Evolutionary conservation across 2,797 vertebrate species (phyloP).

Genomic region (Silurus lanzhouensis): DNA sequence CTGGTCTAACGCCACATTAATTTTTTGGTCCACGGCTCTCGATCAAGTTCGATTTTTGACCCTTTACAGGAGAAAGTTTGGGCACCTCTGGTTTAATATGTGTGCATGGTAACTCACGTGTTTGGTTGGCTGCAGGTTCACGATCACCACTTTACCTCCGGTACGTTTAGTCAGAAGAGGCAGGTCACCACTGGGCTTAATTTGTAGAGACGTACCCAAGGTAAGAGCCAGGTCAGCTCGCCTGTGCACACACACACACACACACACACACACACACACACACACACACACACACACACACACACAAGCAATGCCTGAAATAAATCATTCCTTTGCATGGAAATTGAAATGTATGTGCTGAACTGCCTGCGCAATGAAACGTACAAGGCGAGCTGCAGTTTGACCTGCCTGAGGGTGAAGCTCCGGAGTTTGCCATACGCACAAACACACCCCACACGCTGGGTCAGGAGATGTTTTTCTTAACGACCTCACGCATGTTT

Average conservation of each 20-base stretch:
- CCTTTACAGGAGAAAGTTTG: too few relatives aligned
- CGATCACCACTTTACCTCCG: conserved; percentile 88
- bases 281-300: background rate
- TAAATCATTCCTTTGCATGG: background rate
- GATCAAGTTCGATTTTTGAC: too few relatives aligned
- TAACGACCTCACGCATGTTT: background rate
- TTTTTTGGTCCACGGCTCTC: too few relatives aligned
- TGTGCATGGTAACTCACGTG: conserved; percentile 78
- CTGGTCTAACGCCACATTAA: too few relatives aligned
- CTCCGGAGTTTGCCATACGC: background rate
- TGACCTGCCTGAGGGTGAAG: background rate
- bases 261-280: conserved; percentile 3
- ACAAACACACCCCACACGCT: background rate
- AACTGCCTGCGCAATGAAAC: background rate
- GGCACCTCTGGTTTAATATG: background rate
- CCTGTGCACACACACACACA: conserved; percentile 64
- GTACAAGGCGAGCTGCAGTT: background rate
- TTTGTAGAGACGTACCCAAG: conserved; percentile 93
- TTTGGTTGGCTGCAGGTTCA: conserved; percentile 95
- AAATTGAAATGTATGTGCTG: conserved; percentile 13
- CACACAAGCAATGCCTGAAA: background rate
- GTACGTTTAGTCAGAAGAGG: conserved; percentile 92
- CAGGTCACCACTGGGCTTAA: conserved; percentile 94
- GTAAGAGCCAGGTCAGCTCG: conserved; percentile 89
- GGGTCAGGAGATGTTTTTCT: background rate